Conservation (phyloP, 2,113 vertebrate genomes). For the Tretioscincus oriximinensis region DNA sequence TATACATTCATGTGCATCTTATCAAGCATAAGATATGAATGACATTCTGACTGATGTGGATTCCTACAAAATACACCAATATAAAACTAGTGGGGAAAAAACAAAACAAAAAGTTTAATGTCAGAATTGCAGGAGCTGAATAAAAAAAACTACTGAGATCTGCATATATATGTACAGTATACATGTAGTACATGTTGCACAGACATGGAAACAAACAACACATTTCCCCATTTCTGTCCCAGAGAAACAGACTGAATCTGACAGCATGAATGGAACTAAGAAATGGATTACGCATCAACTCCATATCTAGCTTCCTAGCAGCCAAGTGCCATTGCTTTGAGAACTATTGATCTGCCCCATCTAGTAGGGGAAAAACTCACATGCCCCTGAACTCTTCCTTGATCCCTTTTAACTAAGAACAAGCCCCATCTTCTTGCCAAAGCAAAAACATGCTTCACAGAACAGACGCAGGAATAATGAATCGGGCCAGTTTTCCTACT, state of each 20-base stretch:
- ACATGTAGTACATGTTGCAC: too few relatives aligned
- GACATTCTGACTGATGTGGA: too few relatives aligned
- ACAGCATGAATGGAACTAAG: accelerated
- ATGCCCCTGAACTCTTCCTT: constrained; percentile 16
- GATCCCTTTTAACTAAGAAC: constrained; percentile 41
- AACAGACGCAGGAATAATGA: neutral
- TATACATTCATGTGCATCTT: too few relatives aligned
- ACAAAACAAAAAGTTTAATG: too few relatives aligned
- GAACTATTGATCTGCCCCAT: constrained; percentile 21
- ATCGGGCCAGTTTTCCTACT: neutral
- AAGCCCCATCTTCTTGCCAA: neutral
- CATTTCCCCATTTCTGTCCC: too few relatives aligned
- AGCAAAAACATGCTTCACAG: neutral
- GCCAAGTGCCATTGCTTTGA: constrained; percentile 12
- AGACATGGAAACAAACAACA: too few relatives aligned
- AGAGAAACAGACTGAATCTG: neutral
- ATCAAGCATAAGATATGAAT: too few relatives aligned
- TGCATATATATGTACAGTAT: too few relatives aligned
- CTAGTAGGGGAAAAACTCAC: constrained; percentile 16
- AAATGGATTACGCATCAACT: neutral
- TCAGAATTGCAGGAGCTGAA: too few relatives aligned
- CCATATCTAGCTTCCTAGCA: constrained; percentile 8
- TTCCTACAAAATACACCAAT: too few relatives aligned
- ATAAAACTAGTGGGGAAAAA: too few relatives aligned
- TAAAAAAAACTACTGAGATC: too few relatives aligned